A percentile compares a stretch with the other conserved stretches of the same genome.
Conservation (phyloP, 1,140 invertebrate genomes). For the Drosophila watanabei region DNA sequence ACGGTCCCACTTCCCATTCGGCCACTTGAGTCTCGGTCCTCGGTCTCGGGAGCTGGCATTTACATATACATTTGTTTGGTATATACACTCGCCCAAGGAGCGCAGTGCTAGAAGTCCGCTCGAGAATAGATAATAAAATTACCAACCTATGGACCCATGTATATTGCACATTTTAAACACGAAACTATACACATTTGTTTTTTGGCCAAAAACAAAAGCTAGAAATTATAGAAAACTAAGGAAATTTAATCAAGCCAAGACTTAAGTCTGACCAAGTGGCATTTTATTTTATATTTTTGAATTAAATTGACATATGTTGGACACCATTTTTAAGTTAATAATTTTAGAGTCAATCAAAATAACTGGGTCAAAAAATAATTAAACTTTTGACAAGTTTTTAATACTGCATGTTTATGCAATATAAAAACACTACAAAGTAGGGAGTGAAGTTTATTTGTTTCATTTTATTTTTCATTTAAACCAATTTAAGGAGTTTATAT, state of each 20-base stretch:
- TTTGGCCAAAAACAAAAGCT: constrained; percentile 8
- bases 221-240: background rate
- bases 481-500: too few relatives aligned
- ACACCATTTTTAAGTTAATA: background rate
- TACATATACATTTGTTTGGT: constrained; percentile 65
- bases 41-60: constrained; percentile 61
- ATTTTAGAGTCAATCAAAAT: too few relatives aligned
- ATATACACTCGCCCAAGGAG: constrained; percentile 41
- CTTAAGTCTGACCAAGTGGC: background rate
- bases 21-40: constrained; percentile 57
- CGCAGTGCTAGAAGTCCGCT: constrained; percentile 32
- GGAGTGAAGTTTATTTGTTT: too few relatives aligned
- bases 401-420: background rate
- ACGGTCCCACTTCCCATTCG: constrained; percentile 40
- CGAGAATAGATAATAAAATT: constrained; percentile 57
- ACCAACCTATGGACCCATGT: constrained; percentile 34
- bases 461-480: too few relatives aligned
- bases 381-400: background rate
- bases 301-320: background rate
- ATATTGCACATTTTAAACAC: constrained; percentile 4
- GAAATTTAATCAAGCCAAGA: background rate
- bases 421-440: too few relatives aligned
- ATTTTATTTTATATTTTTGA: background rate
- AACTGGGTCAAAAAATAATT: background rate
- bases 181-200: background rate